A percentile compares a stretch with the other conserved stretches of the same genome.
phyloP scores from a whole-genome alignment of 2,797 vertebrate species.

The Spinus pinus region DNA sequence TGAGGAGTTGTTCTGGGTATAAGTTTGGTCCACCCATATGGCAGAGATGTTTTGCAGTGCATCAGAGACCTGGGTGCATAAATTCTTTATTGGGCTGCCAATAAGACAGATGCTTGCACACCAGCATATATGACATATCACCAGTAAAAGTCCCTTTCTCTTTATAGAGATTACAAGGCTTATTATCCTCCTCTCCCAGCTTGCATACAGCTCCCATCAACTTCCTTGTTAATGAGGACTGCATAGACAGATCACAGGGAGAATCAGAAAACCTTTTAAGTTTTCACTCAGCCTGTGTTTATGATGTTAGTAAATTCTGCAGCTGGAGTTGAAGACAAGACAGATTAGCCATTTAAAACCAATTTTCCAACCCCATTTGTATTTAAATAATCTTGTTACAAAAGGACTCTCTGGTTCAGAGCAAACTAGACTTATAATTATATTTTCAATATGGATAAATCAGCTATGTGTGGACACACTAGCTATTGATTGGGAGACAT shows the following conservation, averaged over 20 bases:
- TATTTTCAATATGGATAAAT: constrained; percentile 64
- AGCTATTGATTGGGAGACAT: constrained; percentile 44
- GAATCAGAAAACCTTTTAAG: constrained; percentile 51
- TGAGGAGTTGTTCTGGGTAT: neutral
- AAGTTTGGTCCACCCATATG: neutral
- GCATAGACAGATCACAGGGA: neutral
- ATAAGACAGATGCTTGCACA: neutral
- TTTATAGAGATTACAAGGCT: constrained; percentile 33
- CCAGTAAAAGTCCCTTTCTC: constrained; percentile 31
- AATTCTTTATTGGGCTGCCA: neutral
- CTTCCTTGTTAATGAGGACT: constrained; percentile 23
- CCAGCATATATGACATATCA: neutral
- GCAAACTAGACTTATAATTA: constrained; percentile 58
- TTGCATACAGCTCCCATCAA: constrained; percentile 27
- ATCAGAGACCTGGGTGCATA: neutral
- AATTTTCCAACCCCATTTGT: constrained; percentile 65
- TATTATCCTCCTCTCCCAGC: constrained; percentile 28
- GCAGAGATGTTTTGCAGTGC: neutral
- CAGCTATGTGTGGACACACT: constrained; percentile 35
- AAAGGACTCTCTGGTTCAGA: constrained; percentile 46
- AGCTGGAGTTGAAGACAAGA: constrained; percentile 63
- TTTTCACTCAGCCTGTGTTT: constrained; percentile 61
- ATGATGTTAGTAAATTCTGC: constrained; percentile 64
- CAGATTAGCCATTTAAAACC: constrained; percentile 70
- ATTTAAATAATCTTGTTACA: constrained; percentile 71